Conservation (phyloP, 2,888 invertebrate species). For the Zhengitettix transpicula region DNA sequence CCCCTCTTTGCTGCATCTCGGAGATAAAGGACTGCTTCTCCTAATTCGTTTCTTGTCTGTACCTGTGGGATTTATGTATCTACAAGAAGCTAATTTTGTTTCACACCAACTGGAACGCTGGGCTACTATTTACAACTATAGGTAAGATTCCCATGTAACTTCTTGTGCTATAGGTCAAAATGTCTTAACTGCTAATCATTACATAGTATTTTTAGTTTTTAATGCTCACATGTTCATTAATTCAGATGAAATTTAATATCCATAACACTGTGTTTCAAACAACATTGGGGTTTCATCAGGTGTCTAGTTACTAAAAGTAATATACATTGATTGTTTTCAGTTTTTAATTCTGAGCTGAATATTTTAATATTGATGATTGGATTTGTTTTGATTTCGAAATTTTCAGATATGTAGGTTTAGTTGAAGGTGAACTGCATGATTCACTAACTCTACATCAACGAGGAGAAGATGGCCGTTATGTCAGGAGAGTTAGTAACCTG, state of each 20-base stretch:
- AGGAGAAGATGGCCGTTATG: slow-evolving; percentile 60
- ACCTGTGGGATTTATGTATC: slow-evolving; percentile 47
- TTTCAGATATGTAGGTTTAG: slow-evolving; percentile 62
- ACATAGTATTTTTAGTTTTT: background rate
- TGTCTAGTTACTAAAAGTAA: too few species aligned
- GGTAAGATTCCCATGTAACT: slow-evolving; percentile 27
- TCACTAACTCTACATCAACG: slow-evolving; percentile 70
- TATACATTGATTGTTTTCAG: too few species aligned
- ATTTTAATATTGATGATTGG: too few species aligned
- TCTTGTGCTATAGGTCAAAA: background rate
- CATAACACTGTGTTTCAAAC: too few species aligned
- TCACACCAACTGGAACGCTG: slow-evolving; percentile 62
- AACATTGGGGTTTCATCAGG: too few species aligned
- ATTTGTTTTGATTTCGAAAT: background rate
- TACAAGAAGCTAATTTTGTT: slow-evolving; percentile 43
- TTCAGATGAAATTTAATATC: too few species aligned
- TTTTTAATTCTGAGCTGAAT: too few species aligned
- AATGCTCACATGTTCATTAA: too few species aligned
- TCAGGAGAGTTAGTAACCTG: slow-evolving; percentile 41
- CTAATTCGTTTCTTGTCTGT: slow-evolving; percentile 60
- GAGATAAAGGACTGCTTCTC: slow-evolving; percentile 62
- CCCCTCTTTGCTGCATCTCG: slow-evolving; percentile 49
- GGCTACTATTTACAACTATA: slow-evolving; percentile 55
- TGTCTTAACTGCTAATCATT: background rate
- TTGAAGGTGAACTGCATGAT: slow-evolving; percentile 80